Base-by-base conservation (phyloP, 92 coral and sea anemone species). In the Pocillopora meandrina region DNA sequence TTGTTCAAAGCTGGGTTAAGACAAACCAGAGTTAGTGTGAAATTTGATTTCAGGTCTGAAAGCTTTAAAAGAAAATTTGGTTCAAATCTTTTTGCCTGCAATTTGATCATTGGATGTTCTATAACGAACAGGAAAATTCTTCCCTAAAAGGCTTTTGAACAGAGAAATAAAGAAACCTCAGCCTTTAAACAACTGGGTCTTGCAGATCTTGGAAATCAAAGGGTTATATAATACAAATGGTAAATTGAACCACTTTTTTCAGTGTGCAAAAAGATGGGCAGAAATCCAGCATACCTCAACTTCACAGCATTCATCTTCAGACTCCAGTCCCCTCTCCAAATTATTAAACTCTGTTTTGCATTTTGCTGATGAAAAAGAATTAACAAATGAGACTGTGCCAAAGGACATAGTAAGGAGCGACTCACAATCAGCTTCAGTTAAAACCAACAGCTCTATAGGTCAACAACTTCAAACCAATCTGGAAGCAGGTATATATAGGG, bases 231-330 rank as follows among this genome's bases (percentile, higher is more conserved):
- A 7, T 42, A 42, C 52, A 3, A 7, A 42, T 42, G 8, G 52
- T 42, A 42, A 42, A 26, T 26, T 42, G 52, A 42, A 5, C 52
- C 52, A 17, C 31, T 26, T 17, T 26, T 73, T 20, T 13, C 78
- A 96, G 99, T 96, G 99, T 81, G 94, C 92, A 10, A 92, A 82
- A 59, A 79, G 95, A 74, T 96, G 99, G 99, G 93, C 89, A 56
- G 98, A 94, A 64, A 90, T 96, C 74, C 90, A 89, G 59, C 81
- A 88, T 52, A 64, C 87, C 74, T 82, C 89, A 10, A 64, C 26
- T 36, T 13, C 69, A 19, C 19, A 2, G 19, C 74, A 79, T 33
- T 72, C 76, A 52, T 71, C 91, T 62, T 63, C 84, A 33, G 86
- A 61, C 18, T 78, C 72, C 18, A 88, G 76, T 36, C 77, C 81